Conservation (phyloP, 2,113 vertebrate genomes). For the Platichthys stellatus region DNA sequence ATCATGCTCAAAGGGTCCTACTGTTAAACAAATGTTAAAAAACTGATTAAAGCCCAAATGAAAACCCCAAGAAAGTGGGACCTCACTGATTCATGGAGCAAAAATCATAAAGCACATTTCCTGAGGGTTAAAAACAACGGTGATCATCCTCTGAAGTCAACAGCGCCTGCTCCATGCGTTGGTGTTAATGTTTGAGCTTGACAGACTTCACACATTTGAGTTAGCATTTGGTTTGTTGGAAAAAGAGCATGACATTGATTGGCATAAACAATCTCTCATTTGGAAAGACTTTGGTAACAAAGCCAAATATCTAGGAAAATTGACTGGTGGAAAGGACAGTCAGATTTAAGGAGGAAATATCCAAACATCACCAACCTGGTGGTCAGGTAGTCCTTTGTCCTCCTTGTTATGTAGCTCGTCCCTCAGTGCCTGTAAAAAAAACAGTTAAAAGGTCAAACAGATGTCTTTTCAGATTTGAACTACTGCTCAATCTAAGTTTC, state of each 20-base stretch:
- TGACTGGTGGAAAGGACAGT: neutral
- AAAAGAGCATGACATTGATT: neutral
- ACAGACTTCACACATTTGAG: conserved; percentile 12
- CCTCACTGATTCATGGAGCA: too few species aligned
- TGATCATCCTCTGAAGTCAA: too few species aligned
- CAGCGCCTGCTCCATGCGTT: neutral
- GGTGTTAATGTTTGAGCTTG: neutral
- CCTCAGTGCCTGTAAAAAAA: conserved; percentile 71
- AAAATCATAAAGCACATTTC: neutral
- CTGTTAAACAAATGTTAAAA: neutral
- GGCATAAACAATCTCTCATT: neutral
- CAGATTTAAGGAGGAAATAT: neutral
- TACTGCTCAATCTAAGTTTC: neutral
- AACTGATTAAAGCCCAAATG: neutral
- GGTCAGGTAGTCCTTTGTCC: conserved; percentile 77
- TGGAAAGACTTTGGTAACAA: neutral
- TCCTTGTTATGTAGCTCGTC: conserved; percentile 76
- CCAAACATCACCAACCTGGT: conserved; percentile 81
- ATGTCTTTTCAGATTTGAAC: neutral
- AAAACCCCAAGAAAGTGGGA: neutral
- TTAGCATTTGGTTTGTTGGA: conserved; percentile 11
- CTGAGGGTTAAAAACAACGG: conserved; percentile 5
- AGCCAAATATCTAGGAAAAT: too few species aligned
- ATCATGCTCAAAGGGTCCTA: neutral
- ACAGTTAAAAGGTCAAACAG: conserved; percentile 19